Base-by-base conservation (phyloP, 2,797 vertebrate genomes). In the Liparis tanakae region DNA sequence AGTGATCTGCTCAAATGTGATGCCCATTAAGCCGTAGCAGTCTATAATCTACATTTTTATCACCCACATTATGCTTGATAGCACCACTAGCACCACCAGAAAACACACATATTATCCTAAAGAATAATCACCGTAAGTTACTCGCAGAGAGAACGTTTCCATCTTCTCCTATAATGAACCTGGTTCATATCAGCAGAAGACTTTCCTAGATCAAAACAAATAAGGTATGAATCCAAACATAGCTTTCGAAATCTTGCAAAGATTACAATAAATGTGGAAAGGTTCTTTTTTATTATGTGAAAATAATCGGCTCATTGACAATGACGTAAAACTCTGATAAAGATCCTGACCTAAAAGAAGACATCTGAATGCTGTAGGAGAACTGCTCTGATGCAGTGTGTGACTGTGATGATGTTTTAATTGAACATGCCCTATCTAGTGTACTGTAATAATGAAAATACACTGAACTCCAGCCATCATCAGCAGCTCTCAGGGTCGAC, bases 361-460 rank as follows among this genome's bases (percentile, higher is more conserved):
- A 20, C 54, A 67, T 46, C 70, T 65, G 59, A 67, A 70, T 73
- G 34, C 57, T 69, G n/a, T 55, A 62, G 50, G 30, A 64, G 51
- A 80, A 41, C 60, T 76, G 53, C 22, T 68, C 18, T 76, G 71
- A 73, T 70, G 34, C 18, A 41, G 10, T 46, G 37, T 76, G 53
- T 68, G 70, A 57, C 3, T 41, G 13, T 68, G 74, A 70, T 53
- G 48, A 64, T 57, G 55, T 74, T 79, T 79, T 82, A 82, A 88
- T 79, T 82, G 75, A 84, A 60, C 70, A 53, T 25, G 17, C 56
- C 63, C 46, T 36, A 55, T 79, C 63, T 71, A n/a, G 74, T 81
- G 69, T 72, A 65, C 34, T 56, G 36, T 75, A 41, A 30, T 67
- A 78, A 82, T 79, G 61, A 74, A 73, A 74, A 76, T 57, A 25